phyloP scores from a whole-genome alignment of 2,797 vertebrate genomes.

The Thunnus albacares region DNA sequence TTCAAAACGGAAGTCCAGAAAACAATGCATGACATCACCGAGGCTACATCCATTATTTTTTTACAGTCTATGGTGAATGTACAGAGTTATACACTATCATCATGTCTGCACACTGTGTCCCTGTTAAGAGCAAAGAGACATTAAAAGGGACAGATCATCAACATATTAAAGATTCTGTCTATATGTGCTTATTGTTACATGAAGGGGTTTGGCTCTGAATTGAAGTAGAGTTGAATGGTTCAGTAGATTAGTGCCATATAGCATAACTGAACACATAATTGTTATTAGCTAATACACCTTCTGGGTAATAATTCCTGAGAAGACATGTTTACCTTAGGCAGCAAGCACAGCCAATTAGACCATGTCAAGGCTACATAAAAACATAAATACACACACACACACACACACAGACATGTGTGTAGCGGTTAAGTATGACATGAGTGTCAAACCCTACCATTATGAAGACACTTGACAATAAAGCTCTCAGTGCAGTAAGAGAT shows the following conservation, averaged over 20 bases:
- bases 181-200: conserved; percentile 14
- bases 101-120: neutral
- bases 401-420: conserved; percentile 23
- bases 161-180: conserved; percentile 13
- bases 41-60: too few species aligned
- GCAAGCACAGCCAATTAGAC: conserved; percentile 66
- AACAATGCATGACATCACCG: too few species aligned
- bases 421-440: conserved; percentile 58
- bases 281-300: conserved; percentile 67
- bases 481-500: conserved; percentile 50
- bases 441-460: conserved; percentile 59
- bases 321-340: conserved; percentile 64
- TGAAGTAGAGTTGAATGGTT: conserved; percentile 25
- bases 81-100: neutral
- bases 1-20: too few species aligned
- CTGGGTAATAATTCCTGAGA: conserved; percentile 57
- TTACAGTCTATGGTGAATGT: neutral
- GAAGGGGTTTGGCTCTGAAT: conserved; percentile 1
- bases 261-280: conserved; percentile 58
- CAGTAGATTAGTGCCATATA: conserved; percentile 29
- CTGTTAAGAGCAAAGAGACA: conserved; percentile 14
- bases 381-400: conserved; percentile 35
- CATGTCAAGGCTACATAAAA: conserved; percentile 34
- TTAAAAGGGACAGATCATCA: neutral
- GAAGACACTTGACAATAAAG: conserved; percentile 66